Evolutionary conservation across 2,113 vertebrate genomes (phyloP), one percentile per base, ranked within the genome.

Genomic region (Eidolon helvum): DNA sequence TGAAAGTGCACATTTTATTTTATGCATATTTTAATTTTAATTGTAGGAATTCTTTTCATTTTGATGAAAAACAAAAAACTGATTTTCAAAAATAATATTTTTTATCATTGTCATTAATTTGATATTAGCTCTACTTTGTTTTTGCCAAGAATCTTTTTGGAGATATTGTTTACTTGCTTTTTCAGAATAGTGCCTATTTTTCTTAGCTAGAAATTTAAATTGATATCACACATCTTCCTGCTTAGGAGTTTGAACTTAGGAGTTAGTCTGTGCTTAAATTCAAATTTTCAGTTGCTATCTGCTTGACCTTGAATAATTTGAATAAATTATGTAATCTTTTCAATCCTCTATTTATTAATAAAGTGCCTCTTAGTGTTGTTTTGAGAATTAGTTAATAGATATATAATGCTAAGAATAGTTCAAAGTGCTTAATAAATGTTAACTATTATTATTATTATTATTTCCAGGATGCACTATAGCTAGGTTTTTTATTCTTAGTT

Each of bases 101-200:
- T 95, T 92, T 74, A 43, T 93, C 18, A 72, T 79, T 96, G 45
- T 61, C 18, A 33, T 84, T 90, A 72, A 85, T 89, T 71, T 92
- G 28, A 80, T n/a, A 68, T 18, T 65, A 48, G 12, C 43, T 95
- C 19, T 92, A 50, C 35, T 74, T 84, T 63, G 24, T 89, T 93
- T 78, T 57, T 80, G 48, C 22, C 45, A 89, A 65, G 35, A 84
- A 86, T 85, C 48, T 45, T 0, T 57, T 95, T 33, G 22, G 35
- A 78, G 79, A 89, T 92, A 71, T 10, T 66, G 5, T 66, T 10
- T 77, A 40, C 15, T 35, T 94, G 53, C 38, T 91, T 92, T 94
- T 66, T 63, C n/a, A 72, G 55, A 15, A 38, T 45, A 94, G 2
- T 19, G 24, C n/a, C 8, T 71, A 8, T 71, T 89, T 95, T 89